A percentile compares a stretch with the other conserved stretches of the same genome.
Evolutionary conservation across 2,797 vertebrate genomes (phyloP).

Genomic region (Chelidonichthys spinosus): DNA sequence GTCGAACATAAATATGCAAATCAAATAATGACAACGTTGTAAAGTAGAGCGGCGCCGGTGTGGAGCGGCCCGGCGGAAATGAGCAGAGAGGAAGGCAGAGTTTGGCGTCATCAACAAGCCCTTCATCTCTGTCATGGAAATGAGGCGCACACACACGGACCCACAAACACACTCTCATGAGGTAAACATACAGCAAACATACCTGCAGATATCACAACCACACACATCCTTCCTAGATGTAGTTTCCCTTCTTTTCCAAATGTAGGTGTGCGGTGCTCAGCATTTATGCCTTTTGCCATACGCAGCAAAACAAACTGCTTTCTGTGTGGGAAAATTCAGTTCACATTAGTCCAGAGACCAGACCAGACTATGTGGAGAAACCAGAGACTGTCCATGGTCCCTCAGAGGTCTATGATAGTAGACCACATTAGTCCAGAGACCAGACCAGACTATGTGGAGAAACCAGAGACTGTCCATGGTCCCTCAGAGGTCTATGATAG

Average conservation of each 20-base stretch:
- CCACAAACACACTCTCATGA: not conserved
- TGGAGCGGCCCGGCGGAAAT: constrained; percentile 57
- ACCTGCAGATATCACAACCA: not conserved
- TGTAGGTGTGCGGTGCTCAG: not conserved
- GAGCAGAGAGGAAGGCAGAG: constrained; percentile 16
- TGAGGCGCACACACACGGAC: constrained; percentile 15
- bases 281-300: not conserved
- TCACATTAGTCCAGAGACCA: too few species aligned
- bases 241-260: too few species aligned
- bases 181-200: constrained; percentile 1
- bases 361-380: too few species aligned
- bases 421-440: too few species aligned
- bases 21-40: constrained; percentile 65
- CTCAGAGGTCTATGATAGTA: too few species aligned
- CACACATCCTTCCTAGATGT: not conserved
- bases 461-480: too few species aligned
- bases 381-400: too few species aligned
- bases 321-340: not conserved
- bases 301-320: not conserved
- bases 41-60: constrained; percentile 60
- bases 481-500: too few species aligned
- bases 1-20: constrained; percentile 73
- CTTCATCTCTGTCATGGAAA: constrained; percentile 19
- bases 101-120: constrained; percentile 56
- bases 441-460: too few species aligned